These are phyloP conservation scores for Agonopterix subpropinquella DNA, from an alignment of 2,888 invertebrate genomes.

Conservation along the genomic window DNA sequence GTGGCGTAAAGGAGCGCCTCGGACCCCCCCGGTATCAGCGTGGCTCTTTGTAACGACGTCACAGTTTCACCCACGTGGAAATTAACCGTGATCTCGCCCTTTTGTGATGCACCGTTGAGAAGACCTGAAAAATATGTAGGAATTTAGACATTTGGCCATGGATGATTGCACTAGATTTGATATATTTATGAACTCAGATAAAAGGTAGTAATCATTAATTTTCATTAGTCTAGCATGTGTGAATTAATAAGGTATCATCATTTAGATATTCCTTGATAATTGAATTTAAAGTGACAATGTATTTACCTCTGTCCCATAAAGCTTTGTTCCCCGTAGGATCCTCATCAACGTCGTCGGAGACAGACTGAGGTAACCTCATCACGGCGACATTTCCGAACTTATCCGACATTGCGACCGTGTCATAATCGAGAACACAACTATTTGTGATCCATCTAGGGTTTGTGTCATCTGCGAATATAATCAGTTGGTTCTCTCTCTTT, in stretches of 20 bases:
- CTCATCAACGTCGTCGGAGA: slow-evolving; percentile 98
- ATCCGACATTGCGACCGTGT: slow-evolving; percentile 96
- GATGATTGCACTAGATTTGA: background rate
- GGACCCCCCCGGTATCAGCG: slow-evolving; percentile 97
- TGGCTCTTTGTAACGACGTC: slow-evolving; percentile 96
- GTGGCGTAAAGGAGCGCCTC: slow-evolving; percentile 98
- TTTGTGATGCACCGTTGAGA: slow-evolving; percentile 97
- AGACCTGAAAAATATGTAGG: slow-evolving; percentile 73
- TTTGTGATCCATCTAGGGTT: slow-evolving; percentile 97
- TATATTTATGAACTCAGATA: slow-evolving; percentile 29
- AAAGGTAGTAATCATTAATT: slow-evolving; percentile 51
- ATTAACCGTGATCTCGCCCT: slow-evolving; percentile 93
- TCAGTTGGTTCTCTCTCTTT: slow-evolving; percentile 96
- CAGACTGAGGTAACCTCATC: slow-evolving; percentile 91
- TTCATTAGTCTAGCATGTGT: slow-evolving; percentile 77
- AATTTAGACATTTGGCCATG: background rate
- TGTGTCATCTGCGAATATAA: slow-evolving; percentile 98
- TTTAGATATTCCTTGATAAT: slow-evolving; percentile 3
- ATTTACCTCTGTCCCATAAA: slow-evolving; percentile 89
- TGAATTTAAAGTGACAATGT: background rate
- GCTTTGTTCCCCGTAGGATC: slow-evolving; percentile 99
- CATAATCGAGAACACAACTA: slow-evolving; percentile 94
- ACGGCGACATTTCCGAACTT: slow-evolving; percentile 98
- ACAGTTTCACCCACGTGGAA: slow-evolving; percentile 98
- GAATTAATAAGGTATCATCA: slow-evolving; percentile 54